Evolutionary conservation across 2,113 vertebrate species (phyloP), one percentile per base, ranked within the genome.

Genomic region (Erythrocercus mccallii): DNA sequence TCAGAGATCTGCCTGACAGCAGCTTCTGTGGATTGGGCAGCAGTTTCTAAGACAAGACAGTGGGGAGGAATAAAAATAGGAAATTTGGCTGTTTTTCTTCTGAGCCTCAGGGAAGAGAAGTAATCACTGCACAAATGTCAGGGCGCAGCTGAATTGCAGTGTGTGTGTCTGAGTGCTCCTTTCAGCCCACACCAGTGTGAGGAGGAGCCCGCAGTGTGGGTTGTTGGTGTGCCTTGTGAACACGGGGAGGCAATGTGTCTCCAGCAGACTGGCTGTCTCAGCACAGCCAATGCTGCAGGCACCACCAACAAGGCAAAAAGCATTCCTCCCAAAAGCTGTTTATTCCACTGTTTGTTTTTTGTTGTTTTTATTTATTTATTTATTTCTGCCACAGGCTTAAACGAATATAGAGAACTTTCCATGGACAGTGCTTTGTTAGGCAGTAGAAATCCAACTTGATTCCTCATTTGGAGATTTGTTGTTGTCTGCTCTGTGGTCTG

Each of bases 241-340:
- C 94, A 64, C 38, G 2, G 80, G 93, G 92, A 81, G 95, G 88
- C 92, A 72, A 72, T 81, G 88, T 92, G 80, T 80, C 85, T 90
- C 87, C 57, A 17, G 56, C 69, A 33, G 47, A 66, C 27, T 0
- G 10, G 8, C 38, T 19, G 30, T 42, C 38, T 57, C 44, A 44
- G 77, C 84, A 28, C 23, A 18, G 5, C 68, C 4, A 3, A 17
- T 10, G 10, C 88, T 15, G 45, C 61, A 66, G 81, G 50, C 33
- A 0, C 48, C 28, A 8, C 30, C 47, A 38, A 10, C 24, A 28
- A 44, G 65, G 80, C 90, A 83, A 61, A 83, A 42, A 4, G 1
- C 5, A 2, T 51, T 94, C 78, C 81, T 88, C 71, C 73, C 53
- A 58, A 90, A 86, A 71, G 70, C 66, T 11, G 23, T 1, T 85